Evolutionary conservation across 1,140 invertebrate species (phyloP).

Genomic region (Lysiphlebus fabarum): DNA sequence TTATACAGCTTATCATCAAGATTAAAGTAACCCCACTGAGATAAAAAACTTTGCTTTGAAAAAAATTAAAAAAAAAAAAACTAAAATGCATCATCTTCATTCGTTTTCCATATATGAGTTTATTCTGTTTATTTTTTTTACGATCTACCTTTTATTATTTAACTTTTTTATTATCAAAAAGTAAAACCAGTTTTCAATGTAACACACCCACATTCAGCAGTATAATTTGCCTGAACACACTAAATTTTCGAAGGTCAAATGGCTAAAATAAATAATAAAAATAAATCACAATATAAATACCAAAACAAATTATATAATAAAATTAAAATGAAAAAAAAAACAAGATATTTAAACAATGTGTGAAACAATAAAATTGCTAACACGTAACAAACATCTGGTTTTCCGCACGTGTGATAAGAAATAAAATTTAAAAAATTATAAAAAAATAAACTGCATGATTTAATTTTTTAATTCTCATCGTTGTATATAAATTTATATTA

Average conservation of each 20-base stretch:
- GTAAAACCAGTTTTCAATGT: constrained; percentile 32
- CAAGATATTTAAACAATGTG: neutral
- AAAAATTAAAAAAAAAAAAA: too few species aligned
- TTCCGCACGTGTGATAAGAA: constrained; percentile 24
- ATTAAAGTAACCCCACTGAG: constrained; percentile 25
- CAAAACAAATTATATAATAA: constrained; percentile 3
- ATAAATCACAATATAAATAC: too few species aligned
- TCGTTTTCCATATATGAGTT: neutral
- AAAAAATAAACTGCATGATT: constrained; percentile 8
- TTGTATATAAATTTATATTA: neutral
- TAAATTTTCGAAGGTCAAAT: constrained; percentile 37
- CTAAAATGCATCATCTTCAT: neutral
- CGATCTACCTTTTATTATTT: constrained; percentile 3
- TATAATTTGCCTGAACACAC: constrained; percentile 19
- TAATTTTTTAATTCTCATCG: constrained; percentile 1
- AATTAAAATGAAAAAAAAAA: too few species aligned
- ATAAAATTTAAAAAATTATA: neutral
- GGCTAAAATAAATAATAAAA: constrained; percentile 15
- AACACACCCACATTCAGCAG: constrained; percentile 33
- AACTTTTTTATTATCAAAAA: constrained; percentile 12
- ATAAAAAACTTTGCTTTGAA: too few species aligned
- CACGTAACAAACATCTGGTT: constrained; percentile 32
- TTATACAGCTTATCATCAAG: constrained; percentile 26
- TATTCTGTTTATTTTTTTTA: constrained; percentile 8
- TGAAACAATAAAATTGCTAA: constrained; percentile 17